phyloP scores from a whole-genome alignment of 2,113 vertebrate species.

The Ageneiosus marmoratus region DNA sequence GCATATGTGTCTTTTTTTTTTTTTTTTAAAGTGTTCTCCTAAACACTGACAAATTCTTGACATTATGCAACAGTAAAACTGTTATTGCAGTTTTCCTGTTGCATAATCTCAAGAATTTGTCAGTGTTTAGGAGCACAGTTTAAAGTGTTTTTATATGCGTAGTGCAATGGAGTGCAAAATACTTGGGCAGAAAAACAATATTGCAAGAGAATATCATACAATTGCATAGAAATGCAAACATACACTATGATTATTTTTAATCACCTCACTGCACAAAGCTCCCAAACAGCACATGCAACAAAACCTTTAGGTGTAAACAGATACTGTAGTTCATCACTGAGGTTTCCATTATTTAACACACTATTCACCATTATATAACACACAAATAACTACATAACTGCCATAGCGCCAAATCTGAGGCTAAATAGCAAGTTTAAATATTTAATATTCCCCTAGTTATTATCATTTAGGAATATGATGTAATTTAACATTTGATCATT shows the following conservation, averaged over 20 bases:
- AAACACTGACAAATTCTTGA: too few species aligned
- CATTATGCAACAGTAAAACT: too few species aligned
- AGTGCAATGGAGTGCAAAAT: slow-evolving; percentile 1
- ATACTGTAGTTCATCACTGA: neutral
- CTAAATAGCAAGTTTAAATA: neutral
- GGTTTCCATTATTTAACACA: neutral
- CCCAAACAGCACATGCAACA: neutral
- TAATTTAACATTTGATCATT: neutral
- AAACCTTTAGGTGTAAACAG: neutral
- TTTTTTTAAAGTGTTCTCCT: too few species aligned
- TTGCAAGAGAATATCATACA: neutral
- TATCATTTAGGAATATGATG: neutral
- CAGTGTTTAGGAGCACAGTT: too few species aligned
- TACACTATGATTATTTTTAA: neutral
- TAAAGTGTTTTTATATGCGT: too few species aligned
- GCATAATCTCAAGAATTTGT: too few species aligned
- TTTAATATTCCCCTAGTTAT: neutral
- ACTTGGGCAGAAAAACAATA: neutral
- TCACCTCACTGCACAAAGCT: neutral
- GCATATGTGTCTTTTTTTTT: too few species aligned
- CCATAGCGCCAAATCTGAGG: neutral
- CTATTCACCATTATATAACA: neutral
- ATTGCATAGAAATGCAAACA: neutral
- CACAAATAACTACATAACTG: neutral
- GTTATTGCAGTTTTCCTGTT: too few species aligned